Conservation (phyloP, 2,113 vertebrate species). For the Cavia aperea region DNA sequence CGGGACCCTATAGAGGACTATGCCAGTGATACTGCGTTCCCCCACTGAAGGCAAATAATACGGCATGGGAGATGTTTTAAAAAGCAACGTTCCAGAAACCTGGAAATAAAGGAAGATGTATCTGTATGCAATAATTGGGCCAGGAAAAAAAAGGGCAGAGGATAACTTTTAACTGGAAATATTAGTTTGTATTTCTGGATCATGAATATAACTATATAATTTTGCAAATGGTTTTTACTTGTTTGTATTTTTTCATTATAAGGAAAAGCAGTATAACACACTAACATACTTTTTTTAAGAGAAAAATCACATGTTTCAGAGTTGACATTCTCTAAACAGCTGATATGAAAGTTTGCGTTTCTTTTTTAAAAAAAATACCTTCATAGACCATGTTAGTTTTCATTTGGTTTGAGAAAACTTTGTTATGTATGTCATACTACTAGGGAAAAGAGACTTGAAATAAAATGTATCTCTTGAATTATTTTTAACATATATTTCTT, state of each 20-base stretch:
- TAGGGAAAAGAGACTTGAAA: constrained; percentile 42
- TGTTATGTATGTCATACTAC: not conserved
- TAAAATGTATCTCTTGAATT: constrained; percentile 42
- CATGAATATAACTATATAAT: constrained; percentile 65
- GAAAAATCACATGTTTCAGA: constrained; percentile 28
- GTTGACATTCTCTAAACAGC: constrained; percentile 25
- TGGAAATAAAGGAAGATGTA: constrained; percentile 26
- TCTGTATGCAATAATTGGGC: constrained; percentile 12
- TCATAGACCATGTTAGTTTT: not conserved
- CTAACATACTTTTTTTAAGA: not conserved
- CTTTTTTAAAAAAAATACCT: constrained; percentile 31
- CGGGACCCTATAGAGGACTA: not conserved
- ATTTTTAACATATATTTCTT: constrained; percentile 42
- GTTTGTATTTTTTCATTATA: constrained; percentile 62
- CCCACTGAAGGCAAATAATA: not conserved
- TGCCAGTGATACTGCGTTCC: not conserved
- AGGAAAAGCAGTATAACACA: constrained; percentile 29
- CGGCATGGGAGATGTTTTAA: not conserved
- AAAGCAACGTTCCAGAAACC: not conserved
- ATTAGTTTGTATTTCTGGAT: constrained; percentile 57
- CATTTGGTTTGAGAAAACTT: constrained; percentile 38
- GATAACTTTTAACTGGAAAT: constrained; percentile 49
- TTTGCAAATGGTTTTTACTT: constrained; percentile 60
- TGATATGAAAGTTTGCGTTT: constrained; percentile 18
- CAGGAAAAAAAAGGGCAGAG: not conserved